These are phyloP conservation scores for Melangyna quadrimaculata DNA, from an alignment of 2,888 invertebrate species.

Conservation along the genomic window DNA sequence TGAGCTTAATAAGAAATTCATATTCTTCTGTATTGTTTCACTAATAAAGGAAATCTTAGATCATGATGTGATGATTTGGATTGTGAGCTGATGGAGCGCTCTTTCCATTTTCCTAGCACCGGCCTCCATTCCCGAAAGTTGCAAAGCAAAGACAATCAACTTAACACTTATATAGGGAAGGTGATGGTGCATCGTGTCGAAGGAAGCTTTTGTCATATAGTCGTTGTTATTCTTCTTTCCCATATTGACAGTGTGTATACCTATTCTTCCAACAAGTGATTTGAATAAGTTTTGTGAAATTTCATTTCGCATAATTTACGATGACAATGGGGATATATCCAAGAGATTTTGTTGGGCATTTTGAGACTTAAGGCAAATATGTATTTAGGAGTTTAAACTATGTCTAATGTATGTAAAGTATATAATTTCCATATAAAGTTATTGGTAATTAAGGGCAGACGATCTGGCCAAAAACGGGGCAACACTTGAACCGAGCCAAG, in stretches of 20 bases:
- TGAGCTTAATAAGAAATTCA: constrained; percentile 36
- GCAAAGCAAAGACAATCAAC: constrained; percentile 8
- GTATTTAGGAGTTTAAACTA: too few relatives aligned
- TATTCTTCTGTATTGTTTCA: constrained; percentile 44
- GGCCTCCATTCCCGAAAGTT: neutral
- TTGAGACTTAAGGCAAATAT: too few relatives aligned
- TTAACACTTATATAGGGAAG: neutral
- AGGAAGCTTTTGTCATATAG: too few relatives aligned
- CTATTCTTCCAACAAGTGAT: neutral
- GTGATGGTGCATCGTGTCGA: too few relatives aligned
- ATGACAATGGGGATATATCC: neutral
- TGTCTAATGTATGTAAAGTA: too few relatives aligned
- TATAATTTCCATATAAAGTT: too few relatives aligned
- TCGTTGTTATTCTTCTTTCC: neutral
- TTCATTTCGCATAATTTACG: constrained; percentile 53
- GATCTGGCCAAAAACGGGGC: too few relatives aligned
- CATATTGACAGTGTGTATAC: neutral
- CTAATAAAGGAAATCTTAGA: constrained; percentile 45
- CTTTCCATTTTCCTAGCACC: neutral
- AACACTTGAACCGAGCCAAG: too few relatives aligned
- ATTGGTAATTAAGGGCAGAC: too few relatives aligned
- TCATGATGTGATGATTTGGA: neutral
- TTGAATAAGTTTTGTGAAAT: constrained; percentile 51
- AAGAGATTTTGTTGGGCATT: neutral
- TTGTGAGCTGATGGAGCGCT: neutral